Conservation (phyloP, 2,888 invertebrate genomes). For the Hydropsyche betteni region DNA sequence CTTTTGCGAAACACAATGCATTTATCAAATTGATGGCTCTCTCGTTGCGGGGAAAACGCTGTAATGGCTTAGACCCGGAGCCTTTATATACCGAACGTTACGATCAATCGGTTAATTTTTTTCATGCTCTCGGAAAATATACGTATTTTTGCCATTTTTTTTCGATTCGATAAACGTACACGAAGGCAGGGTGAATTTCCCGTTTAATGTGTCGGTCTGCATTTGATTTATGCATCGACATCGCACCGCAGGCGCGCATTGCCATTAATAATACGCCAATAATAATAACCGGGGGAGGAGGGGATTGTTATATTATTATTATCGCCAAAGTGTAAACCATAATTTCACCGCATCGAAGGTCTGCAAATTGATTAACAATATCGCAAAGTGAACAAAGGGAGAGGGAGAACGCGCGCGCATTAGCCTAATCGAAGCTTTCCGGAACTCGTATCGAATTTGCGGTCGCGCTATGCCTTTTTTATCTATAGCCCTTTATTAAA, state of each 20-base stretch:
- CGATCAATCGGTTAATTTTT: constrained; percentile 29
- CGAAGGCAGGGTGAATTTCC: constrained; percentile 21
- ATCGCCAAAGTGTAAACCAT: constrained; percentile 33
- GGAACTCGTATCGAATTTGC: constrained; percentile 1
- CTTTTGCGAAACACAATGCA: constrained; percentile 29
- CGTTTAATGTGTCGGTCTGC: constrained; percentile 25
- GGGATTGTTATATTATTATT: constrained; percentile 16
- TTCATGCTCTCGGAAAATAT: no score
- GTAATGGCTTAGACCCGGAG: constrained; percentile 21
- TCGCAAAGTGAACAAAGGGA: constrained; percentile 11
- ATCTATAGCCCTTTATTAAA: no score
- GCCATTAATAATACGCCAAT: constrained; percentile 35
- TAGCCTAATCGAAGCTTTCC: constrained; percentile 9
- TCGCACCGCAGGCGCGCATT: constrained; percentile 15
- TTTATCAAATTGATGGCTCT: constrained; percentile 31
- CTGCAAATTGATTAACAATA: constrained; percentile 28
- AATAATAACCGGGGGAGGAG: constrained; percentile 4
- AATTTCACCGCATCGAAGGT: constrained; percentile 25
- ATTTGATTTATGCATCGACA: constrained; percentile 36
- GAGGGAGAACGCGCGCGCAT: neutral
- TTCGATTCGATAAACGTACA: no score
- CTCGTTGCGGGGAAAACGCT: constrained; percentile 23
- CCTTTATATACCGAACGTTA: constrained; percentile 19
- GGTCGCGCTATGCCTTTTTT: no score
- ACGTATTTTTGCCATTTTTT: no score